Percentiles rank a stretch among this genome's conserved stretches.
Conservation (phyloP, 2,888 invertebrate species). For the Steinernema hermaphroditum region DNA sequence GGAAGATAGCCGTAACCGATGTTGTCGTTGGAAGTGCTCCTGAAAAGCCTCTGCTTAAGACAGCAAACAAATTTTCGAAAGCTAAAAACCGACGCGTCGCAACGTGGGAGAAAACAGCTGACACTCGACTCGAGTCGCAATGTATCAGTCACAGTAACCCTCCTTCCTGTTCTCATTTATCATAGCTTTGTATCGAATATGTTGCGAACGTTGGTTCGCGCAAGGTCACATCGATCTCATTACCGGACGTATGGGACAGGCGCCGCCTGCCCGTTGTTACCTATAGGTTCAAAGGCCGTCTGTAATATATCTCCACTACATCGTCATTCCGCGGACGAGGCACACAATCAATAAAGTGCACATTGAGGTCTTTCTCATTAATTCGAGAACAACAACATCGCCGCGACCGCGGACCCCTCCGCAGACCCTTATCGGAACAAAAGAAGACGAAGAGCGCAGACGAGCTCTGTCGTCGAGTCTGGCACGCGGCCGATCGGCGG, state of each 20-base stretch:
- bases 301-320: conserved; percentile 14
- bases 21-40: conserved; percentile 17
- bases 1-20: conserved; percentile 8
- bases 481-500: neutral
- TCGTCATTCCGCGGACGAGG: conserved; percentile 4
- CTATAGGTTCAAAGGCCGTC: neutral
- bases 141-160: conserved; percentile 25
- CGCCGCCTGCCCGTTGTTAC: conserved; percentile 15
- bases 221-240: neutral
- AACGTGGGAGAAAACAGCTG: conserved; percentile 16
- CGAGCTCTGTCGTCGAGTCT: neutral
- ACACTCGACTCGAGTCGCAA: neutral
- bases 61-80: neutral
- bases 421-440: conserved; percentile 15
- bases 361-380: conserved; percentile 31
- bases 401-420: neutral
- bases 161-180: conserved; percentile 18
- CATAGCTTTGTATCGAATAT: conserved; percentile 23
- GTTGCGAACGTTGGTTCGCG: conserved; percentile 14
- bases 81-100: conserved; percentile 1
- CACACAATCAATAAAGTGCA: conserved; percentile 27
- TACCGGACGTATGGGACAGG: neutral
- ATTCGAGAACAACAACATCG: conserved; percentile 22
- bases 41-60: neutral
- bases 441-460: neutral